Percentiles rank a stretch among this genome's conserved stretches.
These are phyloP conservation scores for Hafferia zeledoni DNA, from an alignment of 2,797 vertebrate species.

Conservation along the genomic window DNA sequence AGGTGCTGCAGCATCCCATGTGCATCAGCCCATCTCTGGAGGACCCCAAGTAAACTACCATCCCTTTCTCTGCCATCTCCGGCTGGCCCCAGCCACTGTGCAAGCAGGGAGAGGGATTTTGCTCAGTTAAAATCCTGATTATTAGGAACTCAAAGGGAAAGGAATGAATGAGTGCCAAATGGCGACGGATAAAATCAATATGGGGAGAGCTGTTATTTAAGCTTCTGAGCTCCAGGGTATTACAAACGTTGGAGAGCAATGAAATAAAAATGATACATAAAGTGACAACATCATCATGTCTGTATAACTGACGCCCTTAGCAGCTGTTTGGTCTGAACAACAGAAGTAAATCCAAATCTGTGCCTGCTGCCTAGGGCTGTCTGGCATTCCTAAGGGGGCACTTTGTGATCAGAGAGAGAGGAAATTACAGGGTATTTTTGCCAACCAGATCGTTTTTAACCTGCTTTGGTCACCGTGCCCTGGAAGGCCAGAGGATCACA, in stretches of 20 bases:
- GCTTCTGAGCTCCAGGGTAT: conserved; percentile 41
- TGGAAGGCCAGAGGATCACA: not conserved
- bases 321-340: conserved; percentile 54
- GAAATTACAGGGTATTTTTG: conserved; percentile 17
- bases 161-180: conserved; percentile 40
- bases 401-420: conserved; percentile 7
- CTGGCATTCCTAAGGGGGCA: conserved; percentile 28
- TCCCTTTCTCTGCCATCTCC: not conserved
- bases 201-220: conserved; percentile 45
- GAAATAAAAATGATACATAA: conserved; percentile 70
- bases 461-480: not conserved
- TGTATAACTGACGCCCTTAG: conserved; percentile 42
- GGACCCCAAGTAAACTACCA: not conserved
- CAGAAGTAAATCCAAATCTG: conserved; percentile 59
- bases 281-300: conserved; percentile 37
- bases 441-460: conserved; percentile 30
- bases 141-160: conserved; percentile 40
- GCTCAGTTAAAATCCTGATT: not conserved
- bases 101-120: not conserved
- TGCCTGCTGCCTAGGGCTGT: conserved; percentile 36
- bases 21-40: not conserved
- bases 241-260: conserved; percentile 52
- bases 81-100: not conserved
- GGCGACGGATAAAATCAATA: conserved; percentile 50
- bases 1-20: not conserved